Conservation (phyloP, 2,113 vertebrate species). For the Xenopus borealis region DNA sequence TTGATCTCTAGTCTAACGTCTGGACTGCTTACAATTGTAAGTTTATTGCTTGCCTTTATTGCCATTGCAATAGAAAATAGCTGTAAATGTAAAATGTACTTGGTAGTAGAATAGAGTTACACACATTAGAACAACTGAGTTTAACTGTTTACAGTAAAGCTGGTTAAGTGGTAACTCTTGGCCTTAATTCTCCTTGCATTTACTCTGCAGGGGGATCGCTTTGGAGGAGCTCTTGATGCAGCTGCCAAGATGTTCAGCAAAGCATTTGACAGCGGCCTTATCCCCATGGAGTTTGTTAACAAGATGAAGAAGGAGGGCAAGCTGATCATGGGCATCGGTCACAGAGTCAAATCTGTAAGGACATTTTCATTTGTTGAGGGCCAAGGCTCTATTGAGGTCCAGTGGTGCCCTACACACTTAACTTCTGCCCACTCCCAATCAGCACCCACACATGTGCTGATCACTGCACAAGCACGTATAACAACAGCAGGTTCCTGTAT, state of each 20-base stretch:
- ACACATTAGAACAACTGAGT: no score
- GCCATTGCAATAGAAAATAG: not conserved
- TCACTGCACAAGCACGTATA: no score
- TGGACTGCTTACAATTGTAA: slow-evolving; percentile 93
- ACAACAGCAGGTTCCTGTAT: no score
- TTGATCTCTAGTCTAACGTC: slow-evolving; percentile 96
- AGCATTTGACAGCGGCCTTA: slow-evolving; percentile 92
- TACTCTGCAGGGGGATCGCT: slow-evolving; percentile 82
- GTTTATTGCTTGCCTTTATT: slow-evolving; percentile 46
- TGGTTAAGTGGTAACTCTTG: no score
- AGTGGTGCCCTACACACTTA: no score
- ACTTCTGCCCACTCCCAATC: no score
- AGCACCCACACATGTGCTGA: no score
- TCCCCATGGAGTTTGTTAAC: slow-evolving; percentile 98
- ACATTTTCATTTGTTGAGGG: no score
- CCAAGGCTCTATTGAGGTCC: no score
- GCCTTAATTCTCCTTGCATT: not conserved
- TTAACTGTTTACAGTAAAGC: no score
- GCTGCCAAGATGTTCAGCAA: slow-evolving; percentile 98
- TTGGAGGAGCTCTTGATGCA: slow-evolving; percentile 93
- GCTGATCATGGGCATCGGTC: slow-evolving; percentile 97
- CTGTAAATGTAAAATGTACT: no score
- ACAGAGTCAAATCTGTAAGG: slow-evolving; percentile 94
- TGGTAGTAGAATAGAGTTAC: no score
- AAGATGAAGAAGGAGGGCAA: slow-evolving; percentile 99